phyloP scores from a whole-genome alignment of 2,113 vertebrate genomes.

The Oryzias curvinotus region DNA sequence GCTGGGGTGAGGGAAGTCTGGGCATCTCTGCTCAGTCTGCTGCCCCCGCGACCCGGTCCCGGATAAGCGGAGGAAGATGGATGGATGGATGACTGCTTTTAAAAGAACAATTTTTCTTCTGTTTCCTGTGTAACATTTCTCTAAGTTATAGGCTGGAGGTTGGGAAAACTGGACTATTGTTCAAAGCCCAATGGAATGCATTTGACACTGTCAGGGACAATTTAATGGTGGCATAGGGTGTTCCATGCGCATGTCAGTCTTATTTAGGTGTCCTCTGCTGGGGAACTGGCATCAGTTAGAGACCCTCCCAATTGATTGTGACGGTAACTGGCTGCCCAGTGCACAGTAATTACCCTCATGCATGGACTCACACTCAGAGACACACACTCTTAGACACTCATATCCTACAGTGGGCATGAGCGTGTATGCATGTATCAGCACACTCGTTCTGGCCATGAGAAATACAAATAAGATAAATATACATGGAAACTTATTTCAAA shows the following conservation, averaged over 20 bases:
- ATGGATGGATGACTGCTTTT: too few relatives aligned
- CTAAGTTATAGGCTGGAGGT: slow-evolving; percentile 46
- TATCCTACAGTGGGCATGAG: neutral
- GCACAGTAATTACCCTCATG: slow-evolving; percentile 49
- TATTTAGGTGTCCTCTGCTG: slow-evolving; percentile 55
- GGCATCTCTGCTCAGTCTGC: too few relatives aligned
- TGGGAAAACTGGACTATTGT: slow-evolving; percentile 50
- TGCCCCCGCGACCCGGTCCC: too few relatives aligned
- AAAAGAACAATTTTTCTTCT: slow-evolving; percentile 2
- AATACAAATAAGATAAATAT: slow-evolving; percentile 44
- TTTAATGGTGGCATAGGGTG: slow-evolving; percentile 56
- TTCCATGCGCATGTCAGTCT: slow-evolving; percentile 64
- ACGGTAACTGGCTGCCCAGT: slow-evolving; percentile 56
- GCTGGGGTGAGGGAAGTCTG: too few relatives aligned
- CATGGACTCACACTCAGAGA: slow-evolving; percentile 19
- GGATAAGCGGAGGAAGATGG: too few relatives aligned
- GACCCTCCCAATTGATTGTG: slow-evolving; percentile 43
- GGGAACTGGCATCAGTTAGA: slow-evolving; percentile 40
- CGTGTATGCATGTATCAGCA: slow-evolving; percentile 39
- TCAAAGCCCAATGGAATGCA: slow-evolving; percentile 58
- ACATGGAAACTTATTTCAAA: slow-evolving; percentile 20
- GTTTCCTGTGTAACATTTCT: slow-evolving; percentile 17
- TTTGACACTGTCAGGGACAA: slow-evolving; percentile 73
- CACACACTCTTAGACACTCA: neutral
- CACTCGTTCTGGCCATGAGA: slow-evolving; percentile 8